Base-by-base conservation (phyloP, 2,797 vertebrate species). In the Pseudochaenichthys georgianus region DNA sequence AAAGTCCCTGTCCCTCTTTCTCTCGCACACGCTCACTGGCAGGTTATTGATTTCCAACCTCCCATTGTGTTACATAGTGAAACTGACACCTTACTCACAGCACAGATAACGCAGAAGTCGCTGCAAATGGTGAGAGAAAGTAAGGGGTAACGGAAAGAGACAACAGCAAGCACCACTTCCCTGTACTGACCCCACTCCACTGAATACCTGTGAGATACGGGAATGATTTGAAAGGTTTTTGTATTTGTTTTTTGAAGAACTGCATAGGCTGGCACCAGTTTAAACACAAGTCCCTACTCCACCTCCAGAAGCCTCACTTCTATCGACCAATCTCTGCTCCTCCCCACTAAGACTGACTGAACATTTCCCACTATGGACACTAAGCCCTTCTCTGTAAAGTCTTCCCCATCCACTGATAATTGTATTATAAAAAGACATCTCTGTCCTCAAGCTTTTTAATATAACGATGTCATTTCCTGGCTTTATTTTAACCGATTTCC, bases 11-110 rank as follows among this genome's bases (percentile, higher is more conserved):
- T 78, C 52, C 78, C 68, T 55, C 64, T 71, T 51, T 75, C 77
- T 77, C 64, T 77, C 67, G 50, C 63, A 41, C 78, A 66, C 74
- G 57, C 66, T 74, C 60, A n/a, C 65, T 76, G 52, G 73, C 80
- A 84, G 81, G 52, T 87, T 91, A 94, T 93, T 88, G 93, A 93
- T 93, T 89, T 69, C 77, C 78, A 62, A 53, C 83, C 85, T 85
- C 86, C 87, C 77, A 87, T 84, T 75, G 82, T 73, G 81, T 77
- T 82, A 60, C 64, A 74, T 46, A 85, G 80, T 84, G 82, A 90
- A 91, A 83, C 74, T 79, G 87, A 92, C 86, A 91, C 89, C 84
- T 70, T 88, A 90, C 81, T 87, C 75, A 58, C 87, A 77, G 85
- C 78, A 83, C 61, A 87, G 75, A 92, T 90, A 89, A 87, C 84